Percentiles rank a stretch among this genome's conserved stretches.
phyloP scores from a whole-genome alignment of 2,888 invertebrate genomes.

The Volucella bombylans region DNA sequence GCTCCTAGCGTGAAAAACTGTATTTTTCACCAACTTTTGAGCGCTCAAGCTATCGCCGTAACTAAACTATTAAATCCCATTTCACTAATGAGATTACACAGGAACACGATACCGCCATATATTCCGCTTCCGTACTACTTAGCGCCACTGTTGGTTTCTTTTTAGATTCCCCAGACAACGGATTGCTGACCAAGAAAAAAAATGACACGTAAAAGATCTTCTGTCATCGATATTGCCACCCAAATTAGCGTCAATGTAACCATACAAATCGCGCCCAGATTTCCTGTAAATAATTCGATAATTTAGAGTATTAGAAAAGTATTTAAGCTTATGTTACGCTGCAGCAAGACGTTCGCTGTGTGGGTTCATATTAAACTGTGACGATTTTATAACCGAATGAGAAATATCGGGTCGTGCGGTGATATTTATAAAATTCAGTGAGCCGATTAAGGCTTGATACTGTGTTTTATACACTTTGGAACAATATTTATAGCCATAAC shows the following conservation, averaged over 20 bases:
- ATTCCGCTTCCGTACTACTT: conserved; percentile 13
- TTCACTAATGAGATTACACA: background rate
- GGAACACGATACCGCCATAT: conserved; percentile 3
- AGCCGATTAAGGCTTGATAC: no score
- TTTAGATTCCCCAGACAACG: conserved; percentile 9
- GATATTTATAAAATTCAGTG: no score
- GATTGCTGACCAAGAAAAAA: conserved; percentile 7
- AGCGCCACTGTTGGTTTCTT: conserved; percentile 16
- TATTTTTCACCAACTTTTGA: no score
- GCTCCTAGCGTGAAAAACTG: no score
- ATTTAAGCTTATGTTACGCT: background rate
- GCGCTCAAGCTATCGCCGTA: no score
- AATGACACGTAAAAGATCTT: background rate
- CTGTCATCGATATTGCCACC: background rate
- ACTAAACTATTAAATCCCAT: background rate
- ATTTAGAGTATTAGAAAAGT: background rate
- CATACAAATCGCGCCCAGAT: conserved; percentile 11
- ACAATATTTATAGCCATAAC: no score
- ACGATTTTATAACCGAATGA: no score
- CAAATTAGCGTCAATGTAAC: conserved; percentile 3
- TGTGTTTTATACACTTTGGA: no score
- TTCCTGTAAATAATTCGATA: conserved; percentile 1
- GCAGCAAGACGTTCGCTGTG: background rate
- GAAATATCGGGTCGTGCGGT: no score
- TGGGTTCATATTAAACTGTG: background rate